Conservation (phyloP, 1,140 invertebrate species). For the Helicoverpa armigera region DNA sequence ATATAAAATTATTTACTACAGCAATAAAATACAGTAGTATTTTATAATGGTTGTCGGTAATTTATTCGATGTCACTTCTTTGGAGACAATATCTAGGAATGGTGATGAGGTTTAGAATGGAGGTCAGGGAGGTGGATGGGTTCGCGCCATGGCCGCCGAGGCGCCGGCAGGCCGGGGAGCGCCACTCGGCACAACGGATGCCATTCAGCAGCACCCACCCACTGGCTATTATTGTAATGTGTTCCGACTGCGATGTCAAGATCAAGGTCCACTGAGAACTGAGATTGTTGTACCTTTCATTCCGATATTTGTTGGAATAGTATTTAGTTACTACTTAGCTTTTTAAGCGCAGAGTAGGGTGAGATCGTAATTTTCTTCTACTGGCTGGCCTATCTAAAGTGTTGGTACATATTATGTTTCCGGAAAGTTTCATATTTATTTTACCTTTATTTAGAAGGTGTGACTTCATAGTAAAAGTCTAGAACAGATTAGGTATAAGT, state of each 20-base stretch:
- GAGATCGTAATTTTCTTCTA: no score
- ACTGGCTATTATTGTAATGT: constrained; percentile 60
- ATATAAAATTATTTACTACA: constrained; percentile 28
- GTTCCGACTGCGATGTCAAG: constrained; percentile 49
- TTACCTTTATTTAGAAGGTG: no score
- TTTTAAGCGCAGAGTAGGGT: no score
- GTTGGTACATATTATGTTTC: no score
- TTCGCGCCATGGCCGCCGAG: constrained; percentile 72
- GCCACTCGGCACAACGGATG: constrained; percentile 73
- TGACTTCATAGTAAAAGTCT: no score
- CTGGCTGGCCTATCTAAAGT: no score
- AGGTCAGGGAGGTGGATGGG: constrained; percentile 74
- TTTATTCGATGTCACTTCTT: constrained; percentile 35
- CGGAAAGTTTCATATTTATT: no score
- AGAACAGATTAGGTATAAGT: no score
- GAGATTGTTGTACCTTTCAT: background rate
- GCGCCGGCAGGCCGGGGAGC: constrained; percentile 62
- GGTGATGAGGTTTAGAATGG: constrained; percentile 58
- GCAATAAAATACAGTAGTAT: constrained; percentile 31
- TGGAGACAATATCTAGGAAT: constrained; percentile 51
- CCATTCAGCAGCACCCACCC: constrained; percentile 70
- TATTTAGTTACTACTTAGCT: no score
- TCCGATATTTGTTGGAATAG: background rate
- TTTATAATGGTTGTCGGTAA: constrained; percentile 28
- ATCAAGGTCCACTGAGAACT: constrained; percentile 46